Evolutionary conservation across 2,797 vertebrate species (phyloP).

Genomic region (Lateolabrax maculatus): DNA sequence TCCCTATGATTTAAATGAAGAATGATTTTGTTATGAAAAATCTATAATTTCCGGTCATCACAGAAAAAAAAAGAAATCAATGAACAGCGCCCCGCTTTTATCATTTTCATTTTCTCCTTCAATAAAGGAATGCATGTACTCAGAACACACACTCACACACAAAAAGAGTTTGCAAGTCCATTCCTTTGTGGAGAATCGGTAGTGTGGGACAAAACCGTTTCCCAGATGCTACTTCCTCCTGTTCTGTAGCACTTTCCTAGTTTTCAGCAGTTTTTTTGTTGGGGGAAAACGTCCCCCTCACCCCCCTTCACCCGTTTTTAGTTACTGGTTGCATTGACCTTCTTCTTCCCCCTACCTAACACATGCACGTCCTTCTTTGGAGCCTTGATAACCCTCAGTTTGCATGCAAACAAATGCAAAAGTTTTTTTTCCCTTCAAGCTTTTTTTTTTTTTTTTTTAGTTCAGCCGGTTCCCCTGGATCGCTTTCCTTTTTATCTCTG

Average conservation of each 20-base stretch:
- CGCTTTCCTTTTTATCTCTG: slow-evolving; percentile 83
- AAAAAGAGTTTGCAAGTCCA: slow-evolving; percentile 91
- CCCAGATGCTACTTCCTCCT: slow-evolving; percentile 84
- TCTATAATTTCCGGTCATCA: slow-evolving; percentile 82
- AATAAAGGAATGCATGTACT: slow-evolving; percentile 96
- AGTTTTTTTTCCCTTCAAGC: slow-evolving; percentile 82
- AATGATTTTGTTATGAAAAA: slow-evolving; percentile 86
- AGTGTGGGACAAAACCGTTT: slow-evolving; percentile 86
- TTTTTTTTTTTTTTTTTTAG: slow-evolving; percentile 82
- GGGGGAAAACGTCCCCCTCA: slow-evolving; percentile 79
- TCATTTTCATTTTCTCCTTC: slow-evolving; percentile 87
- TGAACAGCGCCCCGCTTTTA: slow-evolving; percentile 83
- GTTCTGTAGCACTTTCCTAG: slow-evolving; percentile 85
- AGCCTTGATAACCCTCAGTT: slow-evolving; percentile 98
- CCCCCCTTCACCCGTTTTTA: slow-evolving; percentile 88
- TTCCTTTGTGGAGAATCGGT: slow-evolving; percentile 88
- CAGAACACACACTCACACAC: slow-evolving; percentile 82
- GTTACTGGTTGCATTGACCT: slow-evolving; percentile 96
- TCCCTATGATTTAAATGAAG: slow-evolving; percentile 87
- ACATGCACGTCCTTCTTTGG: slow-evolving; percentile 99
- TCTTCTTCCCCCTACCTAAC: slow-evolving; percentile 92
- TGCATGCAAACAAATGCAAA: slow-evolving; percentile 96
- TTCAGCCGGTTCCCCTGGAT: slow-evolving; percentile 87
- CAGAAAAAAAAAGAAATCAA: slow-evolving; percentile 66
- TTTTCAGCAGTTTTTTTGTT: slow-evolving; percentile 87